Evolutionary conservation across 1,140 invertebrate genomes (phyloP), one percentile per base, ranked within the genome.

Genomic region (Vollenhovia emeryi): DNA sequence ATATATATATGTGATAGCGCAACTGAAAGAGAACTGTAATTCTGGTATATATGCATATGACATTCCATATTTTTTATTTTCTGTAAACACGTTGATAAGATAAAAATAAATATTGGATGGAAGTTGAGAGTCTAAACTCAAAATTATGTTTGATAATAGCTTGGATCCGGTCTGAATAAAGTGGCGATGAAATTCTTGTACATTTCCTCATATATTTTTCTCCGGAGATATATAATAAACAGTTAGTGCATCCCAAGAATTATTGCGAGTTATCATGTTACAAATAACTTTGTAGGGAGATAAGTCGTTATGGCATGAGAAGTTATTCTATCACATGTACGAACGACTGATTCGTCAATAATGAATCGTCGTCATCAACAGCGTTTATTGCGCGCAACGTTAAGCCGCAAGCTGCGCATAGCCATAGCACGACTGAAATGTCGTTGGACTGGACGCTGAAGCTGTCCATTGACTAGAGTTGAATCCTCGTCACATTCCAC

Each of bases 371-470:
- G 24, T 73, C 83, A 93, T 95, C 90, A 94, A 91, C 93, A 95
- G 84, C 94, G 94, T 91, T 94, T 95, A 85, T 94, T 94, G 30
- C 95, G 94, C 62, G 95, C 92, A 33, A 95, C 93, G 21, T 96
- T 94, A 30, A 96, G 95, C 40, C 96, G 95, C 30, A 98, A 95
- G 68, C 97, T 97, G 27, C 97, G 95, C 97, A 98, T 98, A 4
- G 97, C 97, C 97, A 98, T 97, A 2, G 97, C 97, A 71, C 97
- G 95, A 94, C 98, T 98, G 92, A 98, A 98, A 92, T 98, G 97
- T 13, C 97, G 96, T 90, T 96, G 96, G 45, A 96, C 96, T 18
- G 96, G 96, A 91, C 97, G 97, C 84, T 96, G 96, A 79, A 91
- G 96, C 95, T 86, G 95, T 92, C 91, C 97, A 95, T 85, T 95